Base-by-base conservation (phyloP, 35 echinoderm and acorn worm genomes). In the Lytechinus variegatus region DNA sequence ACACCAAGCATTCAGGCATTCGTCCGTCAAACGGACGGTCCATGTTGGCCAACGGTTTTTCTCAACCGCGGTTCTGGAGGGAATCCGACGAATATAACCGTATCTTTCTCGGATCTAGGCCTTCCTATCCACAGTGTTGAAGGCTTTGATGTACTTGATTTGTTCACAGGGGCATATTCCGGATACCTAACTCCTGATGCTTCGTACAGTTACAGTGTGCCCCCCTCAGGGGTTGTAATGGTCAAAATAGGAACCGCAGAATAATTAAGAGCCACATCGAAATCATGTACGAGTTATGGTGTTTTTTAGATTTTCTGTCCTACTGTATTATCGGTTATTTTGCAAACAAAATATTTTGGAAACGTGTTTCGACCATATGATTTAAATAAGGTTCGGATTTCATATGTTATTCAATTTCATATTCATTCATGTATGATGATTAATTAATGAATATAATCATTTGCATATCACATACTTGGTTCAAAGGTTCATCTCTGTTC, bases 131-230 rank as follows among this genome's bases (percentile, higher is more conserved):
- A 94, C 52, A 28, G 89, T 54, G 95, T 96, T 9, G 27, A 96
- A 86, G 95, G 95, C 9, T 96, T 96, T 54, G 95, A 96, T 56
- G 95, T 93, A n/a, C 27, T 96, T 13, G 86, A 96, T 66, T 86
- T 96, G 14, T 96, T 55, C 53, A 94, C 95, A 8, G 95, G 95
- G 27, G 93, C 92, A 56, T 96, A 96, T 87, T 96, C 92, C 55
- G 95, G 95, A 16, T 96, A 96, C 92, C 92, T 96, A 86, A 29
- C 92, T 27, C 95, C 95, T 9, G 95, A 87, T 66, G 95, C 95
- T 21, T n/a, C 66, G 24, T 96, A 87, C 24, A 96, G 55, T 61
- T 96, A 93, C 90, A 86, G 61, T 5, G 95, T 96, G 88, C 52
- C 95, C 16, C 92, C 95, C 27, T 94, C 66, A 10, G 92, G 92